Base-by-base conservation (phyloP, 2,113 vertebrate species). In the Ceyx margarethae region DNA sequence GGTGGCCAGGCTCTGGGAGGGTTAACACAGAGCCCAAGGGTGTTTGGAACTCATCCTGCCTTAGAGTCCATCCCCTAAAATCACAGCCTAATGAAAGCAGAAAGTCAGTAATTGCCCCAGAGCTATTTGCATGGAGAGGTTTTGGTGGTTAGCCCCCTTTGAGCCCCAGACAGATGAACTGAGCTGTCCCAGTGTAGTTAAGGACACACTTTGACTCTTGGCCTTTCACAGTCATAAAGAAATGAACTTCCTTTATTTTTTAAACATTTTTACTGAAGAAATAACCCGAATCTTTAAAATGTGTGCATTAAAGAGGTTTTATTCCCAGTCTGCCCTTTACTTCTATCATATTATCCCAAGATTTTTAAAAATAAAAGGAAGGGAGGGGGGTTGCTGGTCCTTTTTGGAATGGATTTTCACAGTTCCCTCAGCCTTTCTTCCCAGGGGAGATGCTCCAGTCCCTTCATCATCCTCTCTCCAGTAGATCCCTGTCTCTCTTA, bases 351-450 rank as follows among this genome's bases (percentile, higher is more conserved):
- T 9, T 75, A 31, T 37, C 7, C 5, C 37, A 33, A 78, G 31
- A 33, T 50, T 42, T 29, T 45, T 10, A 12, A 43, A 58, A 37
- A 18, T 9, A 69, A 26, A n/a, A 15, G 1, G 17, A 29, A 6
- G 0, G 5, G 3, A 4, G 1, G 5, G 1, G 3, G 5, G 42
- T 2, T 56, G 1, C 21, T 40, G 22, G 3, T 85, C 40, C 16
- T 42, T 10, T 40, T 72, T 73, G 53, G 45, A 68, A 89, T 22
- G 46, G 2, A 19, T 43, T 83, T 90, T 83, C 60, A 62, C 37
- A 37, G 37, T 37, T 37, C 37, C 37, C 37, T 37, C 37, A 37
- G 37, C 37, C 37, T 37, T 37, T 37, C 37, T 37, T 37, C 37
- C 37, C 37, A 37, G 37, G 37, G 37, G 37, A 37, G 37, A 37